Base-by-base conservation (phyloP, 2,888 invertebrate species). In the Leptinotarsa tumamoca region DNA sequence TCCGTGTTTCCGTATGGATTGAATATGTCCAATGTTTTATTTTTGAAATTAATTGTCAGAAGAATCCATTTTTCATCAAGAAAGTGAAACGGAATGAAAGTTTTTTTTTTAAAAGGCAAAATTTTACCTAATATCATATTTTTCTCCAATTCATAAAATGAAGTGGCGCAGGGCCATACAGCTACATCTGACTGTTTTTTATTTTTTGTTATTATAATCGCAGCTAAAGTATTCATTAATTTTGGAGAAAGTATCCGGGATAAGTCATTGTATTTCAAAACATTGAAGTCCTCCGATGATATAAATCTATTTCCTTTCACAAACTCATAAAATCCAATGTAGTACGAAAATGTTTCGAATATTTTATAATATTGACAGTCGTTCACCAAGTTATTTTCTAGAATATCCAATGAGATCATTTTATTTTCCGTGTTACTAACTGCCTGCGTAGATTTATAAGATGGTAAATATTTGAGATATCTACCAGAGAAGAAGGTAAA, bases 1-100 rank as follows among this genome's bases (percentile, higher is more conserved):
- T 63, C 63, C 27, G 68, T 68, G 27, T 51, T 68, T 52, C 68
- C 52, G 27, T 68, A 51, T 33, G 54, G 68, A 68, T 68, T 68
- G 23, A 68, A 68, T 54, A 52, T 51, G 7, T 51, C 17, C 33
- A 68, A 68, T 15, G 27, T 23, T 33, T 52, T 68, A 52, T 68
- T 33, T 27, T n/a, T 21, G 21, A 51, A 23, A 68, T 68, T 54
- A 23, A 68, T 54, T n/a, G 52, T 54, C 33, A 68, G 17, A 15
- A 67, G 49, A 50, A 67, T 49, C 21, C 58, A 58, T 18, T 58
- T 58, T 18, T 58, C 21, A n/a, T 63, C 27, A 14, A 61, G 14
- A 17, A 18, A 18, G 18, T 58, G 58, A 21, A 58, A 58, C 7
- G 23, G 58, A 61, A 23, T 61, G 15, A 61, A 61, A 23, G 58